Percentiles rank a stretch among this genome's conserved stretches.
Conservation (phyloP, 2,113 vertebrate genomes). For the Nothobranchius furzeri region DNA sequence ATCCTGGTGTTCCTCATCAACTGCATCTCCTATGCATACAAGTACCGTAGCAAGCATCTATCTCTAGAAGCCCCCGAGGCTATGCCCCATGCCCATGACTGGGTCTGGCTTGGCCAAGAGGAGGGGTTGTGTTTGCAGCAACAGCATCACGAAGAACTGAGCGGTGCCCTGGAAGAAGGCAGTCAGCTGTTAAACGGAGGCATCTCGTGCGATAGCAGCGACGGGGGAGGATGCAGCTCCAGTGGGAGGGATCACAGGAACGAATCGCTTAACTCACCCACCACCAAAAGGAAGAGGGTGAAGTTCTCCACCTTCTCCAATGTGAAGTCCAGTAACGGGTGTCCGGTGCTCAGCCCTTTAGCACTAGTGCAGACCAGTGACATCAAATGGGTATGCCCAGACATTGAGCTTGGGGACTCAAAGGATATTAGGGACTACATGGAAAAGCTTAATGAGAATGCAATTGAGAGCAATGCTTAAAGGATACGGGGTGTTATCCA, state of each 20-base stretch:
- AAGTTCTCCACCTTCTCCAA: constrained; percentile 93
- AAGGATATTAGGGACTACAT: constrained; percentile 86
- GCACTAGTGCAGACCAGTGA: constrained; percentile 83
- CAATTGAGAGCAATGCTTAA: constrained; percentile 77
- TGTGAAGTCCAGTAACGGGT: constrained; percentile 82
- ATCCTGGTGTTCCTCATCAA: constrained; percentile 96
- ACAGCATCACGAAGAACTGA: constrained; percentile 83
- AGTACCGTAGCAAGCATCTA: constrained; percentile 90
- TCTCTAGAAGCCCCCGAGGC: constrained; percentile 85
- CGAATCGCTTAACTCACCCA: constrained; percentile 83
- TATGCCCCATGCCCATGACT: constrained; percentile 91
- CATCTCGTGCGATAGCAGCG: constrained; percentile 60
- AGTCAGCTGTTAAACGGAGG: constrained; percentile 84
- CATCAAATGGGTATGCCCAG: constrained; percentile 91
- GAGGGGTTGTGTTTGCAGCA: constrained; percentile 77
- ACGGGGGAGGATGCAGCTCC: constrained; percentile 58
- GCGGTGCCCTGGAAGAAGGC: constrained; percentile 80
- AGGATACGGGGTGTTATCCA: constrained; percentile 43
- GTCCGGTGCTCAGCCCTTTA: constrained; percentile 85
- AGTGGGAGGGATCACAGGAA: constrained; percentile 75
- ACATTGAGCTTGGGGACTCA: constrained; percentile 84
- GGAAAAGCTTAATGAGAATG: constrained; percentile 88
- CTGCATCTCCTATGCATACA: constrained; percentile 91
- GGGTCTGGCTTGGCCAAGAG: constrained; percentile 96
- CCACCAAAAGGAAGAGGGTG: constrained; percentile 91